These are phyloP conservation scores for Aporophyla nigra DNA, from an alignment of 2,888 invertebrate genomes.

Conservation along the genomic window DNA sequence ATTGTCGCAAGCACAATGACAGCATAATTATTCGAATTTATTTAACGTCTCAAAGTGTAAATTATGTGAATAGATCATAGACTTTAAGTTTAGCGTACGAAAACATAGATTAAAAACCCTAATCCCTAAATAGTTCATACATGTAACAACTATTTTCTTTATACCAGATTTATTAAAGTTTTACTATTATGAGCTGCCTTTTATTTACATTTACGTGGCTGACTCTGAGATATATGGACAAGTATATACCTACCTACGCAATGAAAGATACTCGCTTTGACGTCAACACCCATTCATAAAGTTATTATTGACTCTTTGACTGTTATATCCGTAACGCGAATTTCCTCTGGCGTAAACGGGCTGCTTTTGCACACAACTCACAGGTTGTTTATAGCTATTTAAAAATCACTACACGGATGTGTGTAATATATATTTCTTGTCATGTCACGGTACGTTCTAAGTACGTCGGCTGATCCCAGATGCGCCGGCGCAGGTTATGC, in stretches of 20 bases:
- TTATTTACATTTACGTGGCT: conserved; percentile 59
- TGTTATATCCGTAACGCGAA: conserved; percentile 67
- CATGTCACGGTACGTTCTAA: conserved; percentile 9
- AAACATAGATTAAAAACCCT: conserved; percentile 28
- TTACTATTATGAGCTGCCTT: conserved; percentile 50
- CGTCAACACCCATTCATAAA: conserved; percentile 88
- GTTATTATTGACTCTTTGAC: conserved; percentile 77
- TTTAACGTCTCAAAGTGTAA: conserved; percentile 69
- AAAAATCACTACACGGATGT: conserved; percentile 35
- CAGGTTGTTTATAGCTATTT: conserved; percentile 68
- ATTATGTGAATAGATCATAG: conserved; percentile 65
- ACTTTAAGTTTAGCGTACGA: conserved; percentile 52
- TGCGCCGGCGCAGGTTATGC: conserved; percentile 51
- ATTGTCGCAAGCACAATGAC: conserved; percentile 60
- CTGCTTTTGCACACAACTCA: conserved; percentile 67
- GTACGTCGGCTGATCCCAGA: conserved; percentile 15
- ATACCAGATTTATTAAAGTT: conserved; percentile 61
- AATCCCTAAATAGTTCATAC: conserved; percentile 29
- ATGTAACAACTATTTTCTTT: conserved; percentile 48
- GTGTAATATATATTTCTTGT: conserved; percentile 5
- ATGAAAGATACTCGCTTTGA: conserved; percentile 74
- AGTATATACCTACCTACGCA: conserved; percentile 62
- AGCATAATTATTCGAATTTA: conserved; percentile 71
- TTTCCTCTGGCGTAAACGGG: conserved; percentile 40
- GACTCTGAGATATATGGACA: conserved; percentile 52